A percentile compares a stretch with the other conserved stretches of the same genome.
Conservation (phyloP, 2,113 vertebrate species). For the Ammodytes dubius region DNA sequence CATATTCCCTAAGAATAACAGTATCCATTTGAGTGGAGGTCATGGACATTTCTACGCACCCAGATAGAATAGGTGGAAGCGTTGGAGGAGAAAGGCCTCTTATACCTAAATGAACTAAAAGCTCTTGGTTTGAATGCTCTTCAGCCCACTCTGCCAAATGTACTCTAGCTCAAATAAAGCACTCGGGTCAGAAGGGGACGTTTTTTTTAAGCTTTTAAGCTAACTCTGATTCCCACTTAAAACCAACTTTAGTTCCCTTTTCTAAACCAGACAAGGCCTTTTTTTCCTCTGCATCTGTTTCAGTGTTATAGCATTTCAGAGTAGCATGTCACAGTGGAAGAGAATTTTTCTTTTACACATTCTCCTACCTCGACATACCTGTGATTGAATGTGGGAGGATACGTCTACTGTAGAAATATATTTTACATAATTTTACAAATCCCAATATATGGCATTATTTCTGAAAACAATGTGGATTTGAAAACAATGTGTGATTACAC, state of each 20-base stretch:
- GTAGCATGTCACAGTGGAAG: slow-evolving; percentile 8
- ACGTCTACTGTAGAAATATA: too few species aligned
- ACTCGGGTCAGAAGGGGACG: slow-evolving; percentile 65
- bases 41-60: slow-evolving; percentile 72
- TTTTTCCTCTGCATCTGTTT: slow-evolving; percentile 30
- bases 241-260: slow-evolving; percentile 73
- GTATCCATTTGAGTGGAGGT: slow-evolving; percentile 80
- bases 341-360: neutral
- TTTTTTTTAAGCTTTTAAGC: slow-evolving; percentile 78
- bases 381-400: too few species aligned
- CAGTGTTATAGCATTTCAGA: neutral
- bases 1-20: slow-evolving; percentile 83
- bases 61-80: slow-evolving; percentile 69
- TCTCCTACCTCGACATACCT: neutral
- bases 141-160: slow-evolving; percentile 70
- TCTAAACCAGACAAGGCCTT: slow-evolving; percentile 41
- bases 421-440: too few species aligned
- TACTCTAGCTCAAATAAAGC: slow-evolving; percentile 71
- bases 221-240: slow-evolving; percentile 76
- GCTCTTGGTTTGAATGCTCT: slow-evolving; percentile 81
- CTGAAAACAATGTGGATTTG: too few species aligned
- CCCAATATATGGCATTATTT: neutral
- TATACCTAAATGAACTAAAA: slow-evolving; percentile 81
- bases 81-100: slow-evolving; percentile 81
- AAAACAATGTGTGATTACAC: too few species aligned